Evolutionary conservation across 2,113 vertebrate genomes (phyloP).

Genomic region (Pristiophorus japonicus): DNA sequence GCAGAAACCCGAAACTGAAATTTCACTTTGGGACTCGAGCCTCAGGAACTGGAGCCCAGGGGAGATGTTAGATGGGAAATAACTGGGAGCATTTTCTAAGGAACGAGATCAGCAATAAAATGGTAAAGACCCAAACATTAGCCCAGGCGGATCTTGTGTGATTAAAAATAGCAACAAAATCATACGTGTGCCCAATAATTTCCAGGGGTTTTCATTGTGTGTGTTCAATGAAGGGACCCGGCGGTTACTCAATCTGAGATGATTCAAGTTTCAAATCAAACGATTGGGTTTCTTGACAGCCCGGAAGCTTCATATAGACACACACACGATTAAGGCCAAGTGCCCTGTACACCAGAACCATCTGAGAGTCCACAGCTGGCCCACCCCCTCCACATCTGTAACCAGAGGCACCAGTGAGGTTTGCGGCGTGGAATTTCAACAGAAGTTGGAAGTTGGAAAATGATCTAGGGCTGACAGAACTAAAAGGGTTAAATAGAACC

Average conservation of each 20-base stretch:
- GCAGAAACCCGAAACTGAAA: constrained; percentile 12
- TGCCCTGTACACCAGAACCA: background rate
- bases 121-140: background rate
- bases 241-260: background rate
- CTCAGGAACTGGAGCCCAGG: no score
- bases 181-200: background rate
- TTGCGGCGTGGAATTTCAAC: background rate
- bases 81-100: background rate
- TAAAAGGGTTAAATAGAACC: background rate
- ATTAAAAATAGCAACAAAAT: background rate
- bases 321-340: background rate
- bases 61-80: background rate
- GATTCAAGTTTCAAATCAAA: background rate
- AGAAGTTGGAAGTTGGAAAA: background rate
- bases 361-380: background rate
- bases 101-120: background rate
- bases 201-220: background rate
- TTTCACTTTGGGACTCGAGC: constrained; percentile 2
- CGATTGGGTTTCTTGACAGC: background rate
- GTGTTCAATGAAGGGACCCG: background rate
- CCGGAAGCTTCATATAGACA: background rate
- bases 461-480: background rate
- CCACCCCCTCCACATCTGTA: background rate
- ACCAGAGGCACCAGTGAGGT: no score
- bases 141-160: background rate